Percentiles rank a stretch among this genome's conserved stretches.
Evolutionary conservation across 2,888 invertebrate genomes (phyloP).

Genomic region (Oligia latruncula): DNA sequence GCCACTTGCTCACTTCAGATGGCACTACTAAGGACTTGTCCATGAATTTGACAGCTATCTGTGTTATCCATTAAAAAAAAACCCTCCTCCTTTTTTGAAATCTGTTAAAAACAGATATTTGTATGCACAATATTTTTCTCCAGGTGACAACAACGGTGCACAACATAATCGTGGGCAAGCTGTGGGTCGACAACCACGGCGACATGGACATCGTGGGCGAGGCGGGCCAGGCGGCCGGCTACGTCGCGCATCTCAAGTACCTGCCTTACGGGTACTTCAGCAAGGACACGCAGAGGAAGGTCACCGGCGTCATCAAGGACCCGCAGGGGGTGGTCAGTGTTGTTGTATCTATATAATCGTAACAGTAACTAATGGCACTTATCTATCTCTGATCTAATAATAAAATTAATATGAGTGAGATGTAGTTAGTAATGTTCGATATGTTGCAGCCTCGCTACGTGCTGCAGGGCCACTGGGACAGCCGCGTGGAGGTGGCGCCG

Average conservation of each 20-base stretch:
- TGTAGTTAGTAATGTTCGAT: neutral
- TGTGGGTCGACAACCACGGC: slow-evolving; percentile 99
- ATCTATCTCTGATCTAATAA: neutral
- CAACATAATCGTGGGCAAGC: slow-evolving; percentile 99
- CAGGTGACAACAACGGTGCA: slow-evolving; percentile 99
- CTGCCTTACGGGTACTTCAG: slow-evolving; percentile 99
- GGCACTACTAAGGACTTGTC: neutral
- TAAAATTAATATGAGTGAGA: neutral
- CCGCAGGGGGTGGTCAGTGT: slow-evolving; percentile 91
- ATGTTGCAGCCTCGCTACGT: slow-evolving; percentile 93
- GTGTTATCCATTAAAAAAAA: no score
- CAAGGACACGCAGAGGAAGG: slow-evolving; percentile 97
- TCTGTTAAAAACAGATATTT: slow-evolving; percentile 15
- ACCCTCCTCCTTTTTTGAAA: no score
- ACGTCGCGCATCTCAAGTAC: slow-evolving; percentile 99
- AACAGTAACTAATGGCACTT: neutral
- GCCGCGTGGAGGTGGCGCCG: slow-evolving; percentile 97
- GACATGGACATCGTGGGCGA: slow-evolving; percentile 98
- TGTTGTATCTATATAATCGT: neutral
- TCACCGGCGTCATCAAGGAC: slow-evolving; percentile 95
- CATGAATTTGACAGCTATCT: neutral
- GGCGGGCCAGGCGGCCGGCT: slow-evolving; percentile 95
- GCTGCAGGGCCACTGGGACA: slow-evolving; percentile 98
- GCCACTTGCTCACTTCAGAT: neutral
- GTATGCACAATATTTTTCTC: slow-evolving; percentile 18